A percentile compares a stretch with the other conserved stretches of the same genome.
These are phyloP conservation scores for Bradysia coprophila DNA, from an alignment of 1,140 invertebrate genomes.

Conservation along the genomic window DNA sequence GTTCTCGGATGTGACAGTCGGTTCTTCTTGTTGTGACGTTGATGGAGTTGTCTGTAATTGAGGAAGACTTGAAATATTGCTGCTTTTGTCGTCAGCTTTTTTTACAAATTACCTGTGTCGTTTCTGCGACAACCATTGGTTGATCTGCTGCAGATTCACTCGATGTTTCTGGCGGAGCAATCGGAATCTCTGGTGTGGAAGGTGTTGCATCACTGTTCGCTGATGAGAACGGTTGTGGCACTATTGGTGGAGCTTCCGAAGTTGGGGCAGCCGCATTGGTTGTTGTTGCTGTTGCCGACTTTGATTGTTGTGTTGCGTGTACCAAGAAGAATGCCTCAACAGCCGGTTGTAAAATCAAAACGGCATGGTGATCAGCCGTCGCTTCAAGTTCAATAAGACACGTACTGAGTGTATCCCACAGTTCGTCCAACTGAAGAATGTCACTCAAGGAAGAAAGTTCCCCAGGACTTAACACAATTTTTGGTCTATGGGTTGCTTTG, in stretches of 20 bases:
- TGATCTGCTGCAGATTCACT: too few relatives aligned
- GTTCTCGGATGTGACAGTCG: too few relatives aligned
- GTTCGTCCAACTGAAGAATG: conserved; percentile 45
- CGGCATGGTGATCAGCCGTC: conserved; percentile 82
- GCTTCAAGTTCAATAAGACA: conserved; percentile 69
- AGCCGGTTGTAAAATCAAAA: conserved; percentile 78
- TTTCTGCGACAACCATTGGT: too few relatives aligned
- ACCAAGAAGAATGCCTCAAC: conserved; percentile 87
- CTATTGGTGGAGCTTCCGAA: too few relatives aligned
- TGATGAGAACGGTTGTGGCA: too few relatives aligned
- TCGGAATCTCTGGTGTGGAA: too few relatives aligned
- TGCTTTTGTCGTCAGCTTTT: not conserved
- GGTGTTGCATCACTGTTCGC: too few relatives aligned
- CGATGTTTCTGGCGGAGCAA: too few relatives aligned
- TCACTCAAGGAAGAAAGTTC: conserved; percentile 39
- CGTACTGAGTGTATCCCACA: conserved; percentile 69
- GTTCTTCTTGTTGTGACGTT: too few relatives aligned
- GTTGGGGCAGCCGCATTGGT: too few relatives aligned
- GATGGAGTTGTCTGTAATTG: too few relatives aligned
- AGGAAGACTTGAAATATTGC: not conserved
- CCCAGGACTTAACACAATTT: conserved; percentile 1
- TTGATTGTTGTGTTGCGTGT: conserved; percentile 26
- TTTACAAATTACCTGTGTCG: too few relatives aligned
- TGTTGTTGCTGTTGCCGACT: not conserved
- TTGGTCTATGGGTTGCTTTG: conserved; percentile 1